These are phyloP conservation scores for Sigmodon hispidus DNA, from an alignment of 2,113 vertebrate species.

Conservation along the genomic window DNA sequence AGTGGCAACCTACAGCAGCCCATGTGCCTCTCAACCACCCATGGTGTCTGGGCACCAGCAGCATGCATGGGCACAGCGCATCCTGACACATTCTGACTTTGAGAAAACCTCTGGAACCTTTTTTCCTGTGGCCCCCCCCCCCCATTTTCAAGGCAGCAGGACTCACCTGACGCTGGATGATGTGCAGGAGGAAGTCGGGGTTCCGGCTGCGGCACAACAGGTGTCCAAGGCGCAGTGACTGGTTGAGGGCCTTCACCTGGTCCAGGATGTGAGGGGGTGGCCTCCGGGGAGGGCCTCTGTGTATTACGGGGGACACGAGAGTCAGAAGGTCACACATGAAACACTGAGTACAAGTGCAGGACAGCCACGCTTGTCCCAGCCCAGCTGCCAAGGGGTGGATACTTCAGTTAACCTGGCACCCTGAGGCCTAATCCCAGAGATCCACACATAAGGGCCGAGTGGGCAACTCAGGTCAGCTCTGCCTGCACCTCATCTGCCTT, in stretches of 20 bases:
- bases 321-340: not conserved
- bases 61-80: too few species aligned
- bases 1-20: not conserved
- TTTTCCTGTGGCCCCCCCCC: too few species aligned
- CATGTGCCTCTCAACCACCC: not conserved
- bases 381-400: not conserved
- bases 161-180: constrained; percentile 97
- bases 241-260: constrained; percentile 96
- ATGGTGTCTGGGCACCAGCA: too few species aligned
- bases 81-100: accelerated
- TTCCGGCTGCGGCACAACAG: constrained; percentile 96
- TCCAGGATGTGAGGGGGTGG: constrained; percentile 95
- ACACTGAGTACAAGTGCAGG: accelerated
- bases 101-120: not conserved
- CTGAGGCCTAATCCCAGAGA: not conserved
- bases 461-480: too few species aligned
- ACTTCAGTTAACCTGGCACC: not conserved
- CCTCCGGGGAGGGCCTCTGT: constrained; percentile 94
- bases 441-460: not conserved
- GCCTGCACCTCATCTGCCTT: accelerated
- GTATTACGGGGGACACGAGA: not conserved
- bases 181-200: constrained; percentile 97
- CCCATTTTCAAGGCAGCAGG: too few species aligned
- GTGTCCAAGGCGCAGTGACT: constrained; percentile 95
- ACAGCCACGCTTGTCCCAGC: not conserved